Conservation (phyloP, 2,797 vertebrate genomes). For the Sebastes itinus region DNA sequence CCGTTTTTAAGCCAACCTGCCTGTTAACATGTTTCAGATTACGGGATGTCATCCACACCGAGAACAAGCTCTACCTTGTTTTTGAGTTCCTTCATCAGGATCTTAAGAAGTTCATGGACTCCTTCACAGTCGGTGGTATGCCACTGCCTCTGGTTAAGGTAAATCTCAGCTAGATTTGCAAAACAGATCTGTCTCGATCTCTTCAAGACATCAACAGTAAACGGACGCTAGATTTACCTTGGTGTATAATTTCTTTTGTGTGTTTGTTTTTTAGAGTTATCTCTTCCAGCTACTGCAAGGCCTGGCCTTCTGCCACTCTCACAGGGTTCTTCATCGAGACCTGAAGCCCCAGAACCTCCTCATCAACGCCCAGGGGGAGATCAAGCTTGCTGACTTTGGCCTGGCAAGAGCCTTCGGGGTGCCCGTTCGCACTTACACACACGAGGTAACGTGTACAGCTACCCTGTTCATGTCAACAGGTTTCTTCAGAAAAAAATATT, state of each 20-base stretch:
- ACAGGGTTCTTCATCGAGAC: conserved; percentile 94
- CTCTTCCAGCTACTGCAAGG: conserved; percentile 96
- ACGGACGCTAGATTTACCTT: neutral
- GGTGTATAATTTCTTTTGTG: neutral
- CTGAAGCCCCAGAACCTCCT: conserved; percentile 97
- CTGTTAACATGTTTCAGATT: conserved; percentile 75
- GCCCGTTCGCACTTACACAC: conserved; percentile 94
- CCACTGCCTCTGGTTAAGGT: conserved; percentile 94
- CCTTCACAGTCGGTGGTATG: conserved; percentile 88
- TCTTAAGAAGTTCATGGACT: conserved; percentile 98
- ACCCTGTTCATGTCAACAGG: neutral
- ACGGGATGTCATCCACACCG: conserved; percentile 96
- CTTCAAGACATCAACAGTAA: neutral
- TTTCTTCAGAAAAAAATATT: neutral
- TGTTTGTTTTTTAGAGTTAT: conserved; percentile 86
- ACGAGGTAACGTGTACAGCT: conserved; percentile 84
- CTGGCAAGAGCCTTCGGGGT: conserved; percentile 94
- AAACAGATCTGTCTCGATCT: neutral
- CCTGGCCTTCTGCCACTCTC: conserved; percentile 95
- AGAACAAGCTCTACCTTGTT: conserved; percentile 98
- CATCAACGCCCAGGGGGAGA: conserved; percentile 93
- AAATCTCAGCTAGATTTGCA: neutral
- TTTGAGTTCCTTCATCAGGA: conserved; percentile 98
- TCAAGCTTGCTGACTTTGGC: conserved; percentile 96
- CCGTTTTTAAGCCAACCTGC: neutral